A percentile compares a stretch with the other conserved stretches of the same genome.
Evolutionary conservation across 2,113 vertebrate genomes (phyloP).

Genomic region (Ciconia stormi): DNA sequence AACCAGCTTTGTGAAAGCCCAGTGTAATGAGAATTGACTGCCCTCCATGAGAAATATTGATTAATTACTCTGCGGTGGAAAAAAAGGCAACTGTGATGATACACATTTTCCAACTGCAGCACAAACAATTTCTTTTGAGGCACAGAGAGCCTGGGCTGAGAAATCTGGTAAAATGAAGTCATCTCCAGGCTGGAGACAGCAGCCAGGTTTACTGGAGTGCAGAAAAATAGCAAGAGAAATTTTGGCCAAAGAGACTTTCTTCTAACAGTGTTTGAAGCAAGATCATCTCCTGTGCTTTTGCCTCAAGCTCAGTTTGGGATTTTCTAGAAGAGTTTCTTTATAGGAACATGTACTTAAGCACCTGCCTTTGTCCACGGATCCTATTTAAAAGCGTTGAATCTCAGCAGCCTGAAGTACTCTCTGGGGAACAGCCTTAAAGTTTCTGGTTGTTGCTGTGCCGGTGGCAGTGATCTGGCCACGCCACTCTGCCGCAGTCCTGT

Average conservation of each 20-base stretch:
- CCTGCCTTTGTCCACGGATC: neutral
- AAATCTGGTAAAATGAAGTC: neutral
- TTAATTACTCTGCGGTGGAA: constrained; percentile 32
- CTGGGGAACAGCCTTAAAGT: neutral
- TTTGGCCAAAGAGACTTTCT: neutral
- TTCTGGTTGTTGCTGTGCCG: neutral
- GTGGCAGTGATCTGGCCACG: neutral
- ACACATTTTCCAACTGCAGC: neutral
- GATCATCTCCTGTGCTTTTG: neutral
- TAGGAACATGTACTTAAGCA: neutral
- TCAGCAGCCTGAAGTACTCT: too few relatives aligned
- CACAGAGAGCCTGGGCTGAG: neutral
- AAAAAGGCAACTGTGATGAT: neutral
- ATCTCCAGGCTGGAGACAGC: neutral
- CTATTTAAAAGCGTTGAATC: neutral
- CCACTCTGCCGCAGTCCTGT: neutral
- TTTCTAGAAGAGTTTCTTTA: neutral
- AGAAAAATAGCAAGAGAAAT: neutral
- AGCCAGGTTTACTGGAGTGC: neutral
- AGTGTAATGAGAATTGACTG: constrained; percentile 33
- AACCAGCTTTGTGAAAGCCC: neutral
- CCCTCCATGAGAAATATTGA: neutral
- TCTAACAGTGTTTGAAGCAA: neutral
- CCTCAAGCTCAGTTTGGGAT: neutral
- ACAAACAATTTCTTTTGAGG: neutral